Evolutionary conservation across 2,113 vertebrate genomes (phyloP).

Genomic region (Leucosticte australis): DNA sequence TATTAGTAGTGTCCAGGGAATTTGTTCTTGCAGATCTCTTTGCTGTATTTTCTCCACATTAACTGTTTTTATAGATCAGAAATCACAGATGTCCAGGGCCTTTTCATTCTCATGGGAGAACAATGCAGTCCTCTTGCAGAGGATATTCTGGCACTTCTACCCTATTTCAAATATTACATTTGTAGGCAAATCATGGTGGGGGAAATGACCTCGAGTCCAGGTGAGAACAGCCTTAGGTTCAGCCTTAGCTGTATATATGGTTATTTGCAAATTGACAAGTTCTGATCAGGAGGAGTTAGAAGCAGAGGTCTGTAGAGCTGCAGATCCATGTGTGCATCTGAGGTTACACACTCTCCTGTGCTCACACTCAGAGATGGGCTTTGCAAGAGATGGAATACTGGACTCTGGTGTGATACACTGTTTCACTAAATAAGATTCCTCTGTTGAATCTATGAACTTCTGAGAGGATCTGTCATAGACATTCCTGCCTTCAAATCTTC

Average conservation of each 20-base stretch:
- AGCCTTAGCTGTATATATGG: neutral
- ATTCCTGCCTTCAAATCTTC: neutral
- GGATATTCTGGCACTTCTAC: neutral
- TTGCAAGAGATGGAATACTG: neutral
- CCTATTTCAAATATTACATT: neutral
- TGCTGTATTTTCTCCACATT: neutral
- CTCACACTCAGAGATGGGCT: neutral
- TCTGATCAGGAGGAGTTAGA: neutral
- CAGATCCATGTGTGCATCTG: neutral
- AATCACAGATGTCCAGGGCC: neutral
- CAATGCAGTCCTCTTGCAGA: neutral
- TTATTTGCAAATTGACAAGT: neutral
- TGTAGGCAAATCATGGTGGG: neutral
- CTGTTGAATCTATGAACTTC: neutral
- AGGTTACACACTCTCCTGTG: fast-evolving
- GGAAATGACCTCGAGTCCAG: neutral
- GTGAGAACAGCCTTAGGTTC: neutral
- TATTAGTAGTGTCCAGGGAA: neutral
- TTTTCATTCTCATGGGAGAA: neutral
- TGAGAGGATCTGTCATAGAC: neutral
- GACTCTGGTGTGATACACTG: neutral
- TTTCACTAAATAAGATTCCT: neutral
- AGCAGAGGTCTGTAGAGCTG: neutral
- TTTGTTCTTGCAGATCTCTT: neutral
- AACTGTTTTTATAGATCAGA: neutral